Base-by-base conservation (phyloP, 2,797 vertebrate species). In the Mallotus villosus region DNA sequence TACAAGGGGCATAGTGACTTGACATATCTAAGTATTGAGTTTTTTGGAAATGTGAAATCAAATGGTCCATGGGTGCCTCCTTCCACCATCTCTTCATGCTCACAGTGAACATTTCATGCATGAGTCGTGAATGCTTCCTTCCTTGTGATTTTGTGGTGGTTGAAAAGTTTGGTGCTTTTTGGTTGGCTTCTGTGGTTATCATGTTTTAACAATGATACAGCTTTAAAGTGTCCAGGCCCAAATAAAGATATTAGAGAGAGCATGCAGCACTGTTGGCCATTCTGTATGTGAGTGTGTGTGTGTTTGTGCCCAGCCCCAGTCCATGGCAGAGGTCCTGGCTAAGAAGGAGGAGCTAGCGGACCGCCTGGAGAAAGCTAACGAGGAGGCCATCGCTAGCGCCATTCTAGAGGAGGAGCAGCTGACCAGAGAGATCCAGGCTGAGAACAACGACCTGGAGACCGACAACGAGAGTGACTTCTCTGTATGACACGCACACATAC, bases 381-480 rank as follows among this genome's bases (percentile, higher is more conserved):
- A 99, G 82, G 98, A 99, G 89, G 98, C 98, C n/a, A 99, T 99
- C 19, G 98, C 98, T 14, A 99, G 97, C 51, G 98, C 98, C 68
- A 99, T 99, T 60, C 97, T 97, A 5, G 98, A 99, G 83, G 98
- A 99, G 62, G 98, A 99, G 67, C 98, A 99, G 79, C 85, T 99
- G 76, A 99, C 96, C 0, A 92, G 97, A 72, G 97, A 99, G 87
- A 99, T 99, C 61, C 97, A 95, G 84, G 98, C 97, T 0, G 98
- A 99, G 85, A 97, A 98, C 90, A 97, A 93, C 2, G 96, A 95
- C 41, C 92, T 98, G 0, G 96, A 98, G 85, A 96, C 95, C 0
- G 97, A 99, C 88, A 97, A 95, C 0, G 97, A 99, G 69, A 95
- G 93, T 0, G 97, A 99, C 77, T 97, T 97, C 80, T 94, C 96